Base-by-base conservation (phyloP, 2,797 vertebrate genomes). In the Hirundo rustica region DNA sequence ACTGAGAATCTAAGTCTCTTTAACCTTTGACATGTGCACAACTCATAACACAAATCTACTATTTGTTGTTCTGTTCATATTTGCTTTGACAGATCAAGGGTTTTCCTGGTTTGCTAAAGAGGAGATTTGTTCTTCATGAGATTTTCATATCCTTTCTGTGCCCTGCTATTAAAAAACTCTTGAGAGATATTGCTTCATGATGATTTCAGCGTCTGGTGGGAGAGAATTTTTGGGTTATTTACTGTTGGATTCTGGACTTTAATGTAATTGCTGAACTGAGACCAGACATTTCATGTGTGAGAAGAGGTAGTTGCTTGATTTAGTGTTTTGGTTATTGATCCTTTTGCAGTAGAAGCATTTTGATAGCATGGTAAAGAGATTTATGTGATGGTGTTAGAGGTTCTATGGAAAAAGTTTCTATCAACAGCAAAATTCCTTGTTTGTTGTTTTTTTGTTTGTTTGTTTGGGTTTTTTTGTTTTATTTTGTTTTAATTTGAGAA, bases 301-400 rank as follows among this genome's bases (percentile, higher is more conserved):
- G 30, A 83, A 84, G 75, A 92, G 32, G 66, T 73, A 62, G 27
- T 64, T 91, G n/a, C 54, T 86, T 88, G 84, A 76, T 95, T 92
- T 89, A 86, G 79, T 78, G 17, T 79, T 96, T 93, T 90, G 36
- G 32, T 62, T 88, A 66, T 40, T 47, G 26, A 68, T 88, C 66
- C 47, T 91, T 92, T 88, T 91, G 12, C 50, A 85, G 60, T 21
- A 44, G 25, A 61, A 72, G 22, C 44, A 75, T 76, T 95, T 75
- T 89, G 64, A 62, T 60, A 84, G 25, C 60, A 32, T 58, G 42
- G 23, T 61, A n/a, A 88, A 85, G 36, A 70, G 30, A 72, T 77
- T 67, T 92, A 32, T 1, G 0, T 87, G 45, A 67, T 62, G 30
- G 42, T 30, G 40, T 92, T 76, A 42, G 55, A 79, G n/a, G 11